Evolutionary conservation across 2,113 vertebrate genomes (phyloP), one percentile per base, ranked within the genome.

Genomic region (Osmerus mordax): DNA sequence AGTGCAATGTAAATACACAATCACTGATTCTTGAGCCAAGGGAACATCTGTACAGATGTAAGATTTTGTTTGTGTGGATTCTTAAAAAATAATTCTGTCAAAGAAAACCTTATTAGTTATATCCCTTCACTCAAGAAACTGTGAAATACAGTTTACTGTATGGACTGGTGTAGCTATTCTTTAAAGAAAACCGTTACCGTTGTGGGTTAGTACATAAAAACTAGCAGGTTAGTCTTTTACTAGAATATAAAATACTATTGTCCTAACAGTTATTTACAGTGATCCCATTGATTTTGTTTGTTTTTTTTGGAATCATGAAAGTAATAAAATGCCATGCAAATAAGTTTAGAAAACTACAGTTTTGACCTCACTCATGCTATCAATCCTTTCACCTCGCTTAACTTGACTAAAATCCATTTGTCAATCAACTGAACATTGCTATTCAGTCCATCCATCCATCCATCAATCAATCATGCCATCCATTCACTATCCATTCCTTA

Each of bases 1-100:
- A 82, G 87, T 89, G 84, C 19, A 53, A 79, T 84, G 79, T 68
- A 13, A 54, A 80, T 18, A 70, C 41, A 47, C 7, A 11, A 47
- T 47, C 41, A 47, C 41, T 1, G 41, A 47, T 47, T 47, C 41
- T 47, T 47, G 41, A 47, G 41, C 9, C 41, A 47, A 47, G 41
- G 7, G 41, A 12, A 47, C 41, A 47, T 11, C 9, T 47, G 41
- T 47, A 7, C 41, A 47, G 41, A 47, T 47, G 41, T 47, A 47
- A 47, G 41, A 47, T 47, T 1, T 47, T 47, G 41, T 9, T 47
- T 47, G 7, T 47, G 41, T 47, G 7, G 7, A 47, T 47, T 47
- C 2, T 8, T 47, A 47, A 47, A 47, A 11, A 11, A 47, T 47
- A 12, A 36, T 36, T 36, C 32, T 36, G 4, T 5, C 32, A 5